Base-by-base conservation (phyloP, 2,113 vertebrate genomes). In the Crotalus horridus region DNA sequence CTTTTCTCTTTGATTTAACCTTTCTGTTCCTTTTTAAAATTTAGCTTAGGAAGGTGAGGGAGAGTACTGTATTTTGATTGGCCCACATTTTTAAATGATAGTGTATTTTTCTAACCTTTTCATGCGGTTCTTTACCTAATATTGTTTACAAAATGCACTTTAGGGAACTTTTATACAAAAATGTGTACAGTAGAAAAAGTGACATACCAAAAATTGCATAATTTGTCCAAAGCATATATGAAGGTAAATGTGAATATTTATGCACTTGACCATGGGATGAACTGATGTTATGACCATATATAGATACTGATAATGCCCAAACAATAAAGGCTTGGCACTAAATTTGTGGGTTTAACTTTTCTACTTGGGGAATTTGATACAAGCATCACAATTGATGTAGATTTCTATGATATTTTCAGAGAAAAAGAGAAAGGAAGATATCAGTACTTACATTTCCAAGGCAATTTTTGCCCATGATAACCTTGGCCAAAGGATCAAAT, bases 381-480 rank as follows among this genome's bases (percentile, higher is more conserved):
- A 90, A 86, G 13, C 87, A 91, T 53, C 94, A 94, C 93, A 93
- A 93, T 94, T 94, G 93, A 93, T 93, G n/a, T 90, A 43, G 87
- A 20, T 95, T 96, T 94, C 89, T 94, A 48, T 95, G 92, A 51
- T 6, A 64, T 93, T 96, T 96, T 95, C 54, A 43, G 91, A 17
- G 29, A 10, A 1, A n/a, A 21, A 26, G 93, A 94, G 89, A 88
- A 90, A 94, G 54, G 2, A 88, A 92, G 89, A 58, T 92, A 91
- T 91, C 55, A 61, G 94, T 89, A 64, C 89, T 90, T 96, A 55
- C 89, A 46, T 89, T 92, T 90, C 86, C 91, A 85, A 94, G 89
- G 54, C 94, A 95, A 23, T 58, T 55, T 81, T 55, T 91, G 61
- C 54, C 58, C 88, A n/a, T 3, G 89, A 92, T 91, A 90, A 21